Percentiles rank a stretch among this genome's conserved stretches.
Conservation (phyloP, 2,113 vertebrate species). For the Tricholaema leucomelas region DNA sequence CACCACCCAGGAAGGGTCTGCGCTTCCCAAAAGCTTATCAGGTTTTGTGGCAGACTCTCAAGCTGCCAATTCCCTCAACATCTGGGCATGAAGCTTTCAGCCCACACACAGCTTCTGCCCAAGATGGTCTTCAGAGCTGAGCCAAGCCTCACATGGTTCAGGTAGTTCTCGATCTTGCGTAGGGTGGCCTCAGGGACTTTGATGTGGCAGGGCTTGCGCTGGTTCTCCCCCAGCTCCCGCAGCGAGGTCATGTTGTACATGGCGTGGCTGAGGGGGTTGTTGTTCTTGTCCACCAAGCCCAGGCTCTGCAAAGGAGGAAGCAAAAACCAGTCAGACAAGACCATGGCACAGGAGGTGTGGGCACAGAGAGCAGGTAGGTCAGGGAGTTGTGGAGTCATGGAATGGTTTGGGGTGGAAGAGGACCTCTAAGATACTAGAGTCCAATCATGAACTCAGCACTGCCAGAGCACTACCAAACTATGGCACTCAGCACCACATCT, state of each 20-base stretch:
- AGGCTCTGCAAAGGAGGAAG: constrained; percentile 80
- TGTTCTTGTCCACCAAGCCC: constrained; percentile 87
- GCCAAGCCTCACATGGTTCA: constrained; percentile 79
- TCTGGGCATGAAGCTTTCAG: not conserved
- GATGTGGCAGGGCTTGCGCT: constrained; percentile 82
- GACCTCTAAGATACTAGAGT: too few relatives aligned
- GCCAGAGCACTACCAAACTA: too few relatives aligned
- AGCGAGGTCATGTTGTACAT: constrained; percentile 87
- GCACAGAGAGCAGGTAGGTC: fast-evolving
- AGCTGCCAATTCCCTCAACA: not conserved
- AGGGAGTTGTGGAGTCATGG: too few relatives aligned
- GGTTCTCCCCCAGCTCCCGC: constrained; percentile 82
- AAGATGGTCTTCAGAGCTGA: not conserved
- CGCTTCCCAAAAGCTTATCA: not conserved
- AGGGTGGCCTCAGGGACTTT: constrained; percentile 84
- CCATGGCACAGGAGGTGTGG: fast-evolving
- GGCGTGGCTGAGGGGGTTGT: constrained; percentile 90
- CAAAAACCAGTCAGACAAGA: not conserved
- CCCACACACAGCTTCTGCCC: not conserved
- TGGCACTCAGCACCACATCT: too few relatives aligned
- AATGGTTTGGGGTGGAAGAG: too few relatives aligned
- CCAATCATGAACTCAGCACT: too few relatives aligned
- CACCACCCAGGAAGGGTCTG: not conserved
- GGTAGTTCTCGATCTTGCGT: constrained; percentile 82
- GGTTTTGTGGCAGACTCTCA: not conserved